phyloP scores from a whole-genome alignment of 2,888 invertebrate genomes.

The Leucozona laternaria region DNA sequence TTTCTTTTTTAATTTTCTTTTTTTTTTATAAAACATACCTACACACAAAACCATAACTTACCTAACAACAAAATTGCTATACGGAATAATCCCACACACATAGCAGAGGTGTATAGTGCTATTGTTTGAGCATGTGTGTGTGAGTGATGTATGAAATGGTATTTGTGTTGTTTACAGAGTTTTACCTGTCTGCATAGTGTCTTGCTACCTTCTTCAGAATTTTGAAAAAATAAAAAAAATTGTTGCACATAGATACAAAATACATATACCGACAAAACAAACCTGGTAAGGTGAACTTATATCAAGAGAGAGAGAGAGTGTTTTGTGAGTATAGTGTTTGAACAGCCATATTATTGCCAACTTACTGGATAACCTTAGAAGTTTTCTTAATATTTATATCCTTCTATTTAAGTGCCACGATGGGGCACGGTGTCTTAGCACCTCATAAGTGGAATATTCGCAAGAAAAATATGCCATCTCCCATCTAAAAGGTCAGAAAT shows the following conservation, averaged over 20 bases:
- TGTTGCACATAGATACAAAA: conserved; percentile 26
- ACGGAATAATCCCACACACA: conserved; percentile 55
- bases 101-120: conserved; percentile 1
- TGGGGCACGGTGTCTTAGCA: too few species aligned
- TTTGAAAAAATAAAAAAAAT: conserved; percentile 16
- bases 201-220: conserved; percentile 49
- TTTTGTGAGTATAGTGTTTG: background rate
- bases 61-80: conserved; percentile 46
- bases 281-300: conserved; percentile 18
- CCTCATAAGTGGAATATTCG: too few species aligned
- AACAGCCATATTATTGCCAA: background rate
- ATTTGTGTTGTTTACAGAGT: conserved; percentile 35
- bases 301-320: background rate
- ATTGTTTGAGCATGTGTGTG: conserved; percentile 2
- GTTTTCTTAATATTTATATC: too few species aligned
- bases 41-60: conserved; percentile 58
- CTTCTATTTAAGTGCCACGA: too few species aligned
- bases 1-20: background rate
- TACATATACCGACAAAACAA: conserved; percentile 5
- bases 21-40: conserved; percentile 8
- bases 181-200: conserved; percentile 61
- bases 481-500: too few species aligned
- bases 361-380: too few species aligned
- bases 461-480: too few species aligned
- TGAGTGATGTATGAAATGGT: conserved; percentile 44